Conservation (phyloP, 2,888 invertebrate species). For the Bellardia pandia region DNA sequence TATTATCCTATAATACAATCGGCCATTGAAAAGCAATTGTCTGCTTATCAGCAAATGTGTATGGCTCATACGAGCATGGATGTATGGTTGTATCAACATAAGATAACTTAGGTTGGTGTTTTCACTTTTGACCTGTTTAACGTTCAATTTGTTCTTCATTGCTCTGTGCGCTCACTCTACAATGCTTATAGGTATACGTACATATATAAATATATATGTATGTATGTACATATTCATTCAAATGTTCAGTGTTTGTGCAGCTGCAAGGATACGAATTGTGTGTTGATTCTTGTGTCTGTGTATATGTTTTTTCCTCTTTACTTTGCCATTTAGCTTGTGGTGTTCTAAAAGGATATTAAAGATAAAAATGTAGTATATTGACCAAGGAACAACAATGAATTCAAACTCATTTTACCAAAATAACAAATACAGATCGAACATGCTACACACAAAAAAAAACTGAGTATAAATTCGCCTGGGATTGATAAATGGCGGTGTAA, state of each 20-base stretch:
- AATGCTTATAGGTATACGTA: neutral
- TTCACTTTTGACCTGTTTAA: constrained; percentile 72
- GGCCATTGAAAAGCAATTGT: constrained; percentile 62
- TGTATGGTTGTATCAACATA: constrained; percentile 38
- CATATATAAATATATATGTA: too few species aligned
- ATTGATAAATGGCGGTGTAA: constrained; percentile 73
- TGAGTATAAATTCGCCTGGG: constrained; percentile 60
- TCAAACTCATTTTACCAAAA: constrained; percentile 59
- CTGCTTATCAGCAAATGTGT: constrained; percentile 62
- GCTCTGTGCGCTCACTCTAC: constrained; percentile 22
- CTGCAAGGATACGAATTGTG: neutral
- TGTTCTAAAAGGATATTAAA: constrained; percentile 66
- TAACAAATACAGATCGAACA: constrained; percentile 34
- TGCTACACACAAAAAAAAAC: neutral
- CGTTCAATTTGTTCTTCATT: constrained; percentile 67
- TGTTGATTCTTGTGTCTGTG: constrained; percentile 2
- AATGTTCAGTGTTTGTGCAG: constrained; percentile 4
- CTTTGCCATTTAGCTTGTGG: constrained; percentile 59
- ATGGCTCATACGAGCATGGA: constrained; percentile 29
- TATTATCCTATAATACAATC: constrained; percentile 68
- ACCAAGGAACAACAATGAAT: constrained; percentile 65
- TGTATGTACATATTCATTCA: neutral
- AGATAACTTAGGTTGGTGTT: constrained; percentile 63
- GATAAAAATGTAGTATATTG: constrained; percentile 67
- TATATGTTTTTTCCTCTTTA: constrained; percentile 24